These are phyloP conservation scores for Syrmaticus mikado DNA, from an alignment of 2,113 vertebrate genomes.

Conservation along the genomic window DNA sequence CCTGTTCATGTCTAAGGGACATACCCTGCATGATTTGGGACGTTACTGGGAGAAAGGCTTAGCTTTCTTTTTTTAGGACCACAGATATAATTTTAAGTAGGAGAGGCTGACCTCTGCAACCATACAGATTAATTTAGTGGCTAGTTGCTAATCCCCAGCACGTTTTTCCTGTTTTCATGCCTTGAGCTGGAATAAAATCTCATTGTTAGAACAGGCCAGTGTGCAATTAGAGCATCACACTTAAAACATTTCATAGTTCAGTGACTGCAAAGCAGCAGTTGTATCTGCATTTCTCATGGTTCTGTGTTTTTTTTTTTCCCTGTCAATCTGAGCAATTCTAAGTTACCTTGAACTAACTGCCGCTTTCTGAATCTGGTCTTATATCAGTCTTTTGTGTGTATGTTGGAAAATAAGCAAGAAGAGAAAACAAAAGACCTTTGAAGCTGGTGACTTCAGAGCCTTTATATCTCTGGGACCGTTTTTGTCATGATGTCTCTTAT, in stretches of 20 bases:
- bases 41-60: background rate
- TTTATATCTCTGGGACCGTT: background rate
- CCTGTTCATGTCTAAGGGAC: background rate
- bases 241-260: background rate
- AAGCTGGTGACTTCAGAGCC: background rate
- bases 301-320: background rate
- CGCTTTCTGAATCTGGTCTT: background rate
- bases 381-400: too few relatives aligned
- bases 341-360: background rate
- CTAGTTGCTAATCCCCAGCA: background rate
- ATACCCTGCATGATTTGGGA: background rate
- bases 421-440: background rate
- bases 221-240: background rate
- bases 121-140: accelerated
- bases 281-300: background rate
- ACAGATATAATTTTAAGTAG: background rate
- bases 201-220: background rate
- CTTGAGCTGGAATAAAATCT: background rate
- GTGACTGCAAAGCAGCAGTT: background rate
- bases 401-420: background rate
- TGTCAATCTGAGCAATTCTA: background rate
- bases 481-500: background rate
- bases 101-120: background rate
- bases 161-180: accelerated
- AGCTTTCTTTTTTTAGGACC: background rate